phyloP scores from a whole-genome alignment of 2,888 invertebrate genomes.

The Lepidonotus clava region DNA sequence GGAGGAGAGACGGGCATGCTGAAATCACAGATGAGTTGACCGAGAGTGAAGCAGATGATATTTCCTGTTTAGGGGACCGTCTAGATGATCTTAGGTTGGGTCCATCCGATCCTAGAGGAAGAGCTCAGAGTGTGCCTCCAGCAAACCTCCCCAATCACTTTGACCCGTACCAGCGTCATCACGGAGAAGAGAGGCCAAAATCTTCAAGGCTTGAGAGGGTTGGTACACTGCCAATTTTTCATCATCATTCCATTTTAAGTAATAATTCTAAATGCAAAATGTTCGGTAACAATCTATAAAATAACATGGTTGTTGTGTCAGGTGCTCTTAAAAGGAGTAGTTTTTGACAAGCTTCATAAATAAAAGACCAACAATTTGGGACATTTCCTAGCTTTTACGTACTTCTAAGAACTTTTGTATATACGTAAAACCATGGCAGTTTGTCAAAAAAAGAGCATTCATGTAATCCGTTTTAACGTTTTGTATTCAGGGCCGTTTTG shows the following conservation, averaged over 20 bases:
- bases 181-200: not conserved
- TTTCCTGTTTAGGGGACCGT: slow-evolving; percentile 26
- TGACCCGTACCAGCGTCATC: slow-evolving; percentile 31
- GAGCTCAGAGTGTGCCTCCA: not conserved
- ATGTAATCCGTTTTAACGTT: too few relatives aligned
- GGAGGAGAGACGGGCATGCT: slow-evolving; percentile 67
- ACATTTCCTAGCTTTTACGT: too few relatives aligned
- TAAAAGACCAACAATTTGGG: too few relatives aligned
- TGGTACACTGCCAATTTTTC: too few relatives aligned
- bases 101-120: not conserved
- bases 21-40: slow-evolving; percentile 61
- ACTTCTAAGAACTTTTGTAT: not conserved
- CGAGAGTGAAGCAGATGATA: slow-evolving; percentile 59
- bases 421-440: too few relatives aligned
- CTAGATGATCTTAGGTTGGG: not conserved
- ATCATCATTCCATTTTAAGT: too few relatives aligned
- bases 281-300: too few relatives aligned
- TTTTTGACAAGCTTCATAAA: too few relatives aligned
- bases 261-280: too few relatives aligned
- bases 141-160: slow-evolving; percentile 21
- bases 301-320: too few relatives aligned
- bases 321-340: too few relatives aligned
- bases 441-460: too few relatives aligned
- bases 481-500: slow-evolving; percentile 70
- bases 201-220: not conserved